These are phyloP conservation scores for Semaprochilodus insignis DNA, from an alignment of 2,797 vertebrate species.

Conservation along the genomic window DNA sequence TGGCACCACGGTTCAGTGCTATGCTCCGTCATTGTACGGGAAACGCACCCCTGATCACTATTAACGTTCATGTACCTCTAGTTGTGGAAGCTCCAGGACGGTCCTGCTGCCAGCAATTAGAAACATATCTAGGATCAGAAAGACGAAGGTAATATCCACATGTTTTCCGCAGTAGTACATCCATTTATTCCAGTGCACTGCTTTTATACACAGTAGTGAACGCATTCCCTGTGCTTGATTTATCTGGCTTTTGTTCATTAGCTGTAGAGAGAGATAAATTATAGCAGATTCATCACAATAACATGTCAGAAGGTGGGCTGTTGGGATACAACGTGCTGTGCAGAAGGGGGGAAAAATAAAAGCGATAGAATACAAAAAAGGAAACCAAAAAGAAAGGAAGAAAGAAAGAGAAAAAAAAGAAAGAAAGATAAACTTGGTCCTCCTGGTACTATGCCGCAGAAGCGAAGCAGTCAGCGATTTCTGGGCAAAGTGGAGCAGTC, in stretches of 20 bases:
- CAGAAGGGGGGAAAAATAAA: background rate
- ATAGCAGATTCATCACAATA: slow-evolving; percentile 33
- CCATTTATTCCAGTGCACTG: background rate
- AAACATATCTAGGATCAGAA: background rate
- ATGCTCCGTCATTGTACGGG: too few species aligned
- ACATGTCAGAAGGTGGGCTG: slow-evolving; percentile 53
- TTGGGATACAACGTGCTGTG: slow-evolving; percentile 40
- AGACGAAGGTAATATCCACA: background rate
- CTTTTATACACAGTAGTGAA: too few species aligned
- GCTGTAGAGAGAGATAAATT: slow-evolving; percentile 51
- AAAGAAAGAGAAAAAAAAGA: slow-evolving; percentile 27
- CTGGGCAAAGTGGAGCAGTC: slow-evolving; percentile 61
- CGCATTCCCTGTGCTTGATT: background rate
- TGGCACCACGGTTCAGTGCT: too few species aligned
- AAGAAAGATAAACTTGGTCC: slow-evolving; percentile 56
- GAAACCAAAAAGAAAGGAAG: too few species aligned
- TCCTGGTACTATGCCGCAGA: slow-evolving; percentile 58
- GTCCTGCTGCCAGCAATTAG: background rate
- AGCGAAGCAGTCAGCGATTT: slow-evolving; percentile 70
- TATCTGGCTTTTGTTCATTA: slow-evolving; percentile 60
- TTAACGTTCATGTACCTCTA: background rate
- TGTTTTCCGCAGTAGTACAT: background rate
- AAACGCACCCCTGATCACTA: too few species aligned
- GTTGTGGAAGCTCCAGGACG: background rate
- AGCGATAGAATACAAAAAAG: background rate